Evolutionary conservation across 2,113 vertebrate species (phyloP).

Genomic region (Daphoenositta chrysoptera): DNA sequence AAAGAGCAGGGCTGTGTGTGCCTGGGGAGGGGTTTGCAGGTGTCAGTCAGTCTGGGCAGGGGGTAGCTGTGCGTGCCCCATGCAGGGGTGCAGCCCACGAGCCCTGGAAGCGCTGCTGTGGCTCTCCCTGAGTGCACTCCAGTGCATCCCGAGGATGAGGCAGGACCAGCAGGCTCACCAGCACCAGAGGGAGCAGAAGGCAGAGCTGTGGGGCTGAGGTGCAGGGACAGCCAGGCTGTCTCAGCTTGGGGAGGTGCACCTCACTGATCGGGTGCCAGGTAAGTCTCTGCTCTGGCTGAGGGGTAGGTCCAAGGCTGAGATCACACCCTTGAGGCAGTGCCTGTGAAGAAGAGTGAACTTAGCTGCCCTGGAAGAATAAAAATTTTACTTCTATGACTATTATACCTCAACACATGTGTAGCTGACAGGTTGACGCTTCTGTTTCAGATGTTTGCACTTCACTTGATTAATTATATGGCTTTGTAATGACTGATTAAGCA

Average conservation of each 20-base stretch:
- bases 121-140: neutral
- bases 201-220: neutral
- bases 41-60: neutral
- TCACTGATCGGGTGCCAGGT: fast-evolving
- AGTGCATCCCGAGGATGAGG: neutral
- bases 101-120: fast-evolving
- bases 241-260: neutral
- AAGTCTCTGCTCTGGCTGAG: neutral
- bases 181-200: fast-evolving
- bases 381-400: neutral
- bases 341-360: no score
- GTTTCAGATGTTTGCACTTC: neutral
- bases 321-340: neutral
- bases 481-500: neutral
- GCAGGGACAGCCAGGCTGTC: neutral
- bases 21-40: neutral
- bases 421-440: neutral
- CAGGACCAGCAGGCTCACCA: neutral
- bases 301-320: neutral
- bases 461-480: neutral
- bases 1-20: neutral
- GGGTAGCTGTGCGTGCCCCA: fast-evolving
- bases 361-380: neutral
- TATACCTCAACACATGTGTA: neutral
- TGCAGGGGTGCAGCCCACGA: neutral